phyloP scores from a whole-genome alignment of 2,888 invertebrate species.

The Thumatha senex region DNA sequence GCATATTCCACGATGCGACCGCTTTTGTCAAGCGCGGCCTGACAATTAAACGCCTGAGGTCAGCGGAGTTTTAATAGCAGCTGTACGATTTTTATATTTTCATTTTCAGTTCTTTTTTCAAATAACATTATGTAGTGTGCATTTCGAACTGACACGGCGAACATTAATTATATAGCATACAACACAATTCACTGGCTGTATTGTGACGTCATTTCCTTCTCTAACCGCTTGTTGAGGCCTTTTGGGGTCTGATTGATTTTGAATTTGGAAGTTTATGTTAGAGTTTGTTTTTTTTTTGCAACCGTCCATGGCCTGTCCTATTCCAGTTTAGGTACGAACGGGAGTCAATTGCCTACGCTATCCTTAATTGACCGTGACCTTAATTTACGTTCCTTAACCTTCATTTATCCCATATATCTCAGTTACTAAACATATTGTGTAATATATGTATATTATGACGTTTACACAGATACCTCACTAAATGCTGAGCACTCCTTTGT shows the following conservation, averaged over 20 bases:
- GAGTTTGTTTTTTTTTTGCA: constrained; percentile 30
- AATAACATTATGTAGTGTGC: constrained; percentile 75
- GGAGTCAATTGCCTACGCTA: constrained; percentile 30
- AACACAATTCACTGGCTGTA: constrained; percentile 52
- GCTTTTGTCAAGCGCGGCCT: constrained; percentile 78
- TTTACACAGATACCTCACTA: constrained; percentile 41
- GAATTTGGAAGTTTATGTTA: constrained; percentile 28
- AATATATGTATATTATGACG: constrained; percentile 28
- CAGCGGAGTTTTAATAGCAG: constrained; percentile 74
- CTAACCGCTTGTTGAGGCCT: constrained; percentile 45
- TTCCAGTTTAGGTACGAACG: constrained; percentile 28
- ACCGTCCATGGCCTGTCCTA: constrained; percentile 17
- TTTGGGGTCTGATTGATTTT: constrained; percentile 29
- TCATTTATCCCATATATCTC: constrained; percentile 42
- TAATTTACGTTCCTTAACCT: constrained; percentile 51
- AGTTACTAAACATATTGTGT: constrained; percentile 36
- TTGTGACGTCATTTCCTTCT: constrained; percentile 37
- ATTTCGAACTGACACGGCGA: constrained; percentile 75
- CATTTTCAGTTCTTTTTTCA: constrained; percentile 47
- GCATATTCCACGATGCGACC: constrained; percentile 77
- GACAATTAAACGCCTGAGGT: constrained; percentile 82
- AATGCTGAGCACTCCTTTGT: constrained; percentile 35
- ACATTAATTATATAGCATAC: constrained; percentile 59
- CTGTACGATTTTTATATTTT: constrained; percentile 73
- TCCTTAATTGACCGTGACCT: constrained; percentile 53